Evolutionary conservation across 2,113 vertebrate species (phyloP).

Genomic region (Tetrax tetrax): DNA sequence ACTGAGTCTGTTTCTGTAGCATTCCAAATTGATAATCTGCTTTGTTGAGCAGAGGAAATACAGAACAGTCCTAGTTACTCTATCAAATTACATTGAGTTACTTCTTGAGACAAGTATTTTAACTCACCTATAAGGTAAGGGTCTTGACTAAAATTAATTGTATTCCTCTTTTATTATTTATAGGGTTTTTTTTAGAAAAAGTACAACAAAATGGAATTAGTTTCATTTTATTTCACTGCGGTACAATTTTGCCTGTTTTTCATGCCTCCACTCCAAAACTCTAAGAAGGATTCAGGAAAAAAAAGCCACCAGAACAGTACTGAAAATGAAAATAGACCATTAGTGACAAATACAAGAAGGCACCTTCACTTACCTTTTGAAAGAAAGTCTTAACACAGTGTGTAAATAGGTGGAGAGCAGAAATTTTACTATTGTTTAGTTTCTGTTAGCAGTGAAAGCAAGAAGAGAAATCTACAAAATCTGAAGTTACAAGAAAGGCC

Average conservation of each 20-base stretch:
- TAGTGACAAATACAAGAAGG: neutral
- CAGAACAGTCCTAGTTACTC: neutral
- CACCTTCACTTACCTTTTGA: neutral
- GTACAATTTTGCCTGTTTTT: neutral
- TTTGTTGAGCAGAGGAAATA: neutral
- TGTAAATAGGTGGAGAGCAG: neutral
- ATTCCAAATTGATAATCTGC: neutral
- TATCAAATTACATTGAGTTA: neutral
- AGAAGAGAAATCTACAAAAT: neutral
- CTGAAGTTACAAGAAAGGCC: neutral
- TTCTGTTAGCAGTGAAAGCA: neutral
- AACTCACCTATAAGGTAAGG: neutral
- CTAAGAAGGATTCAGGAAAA: neutral
- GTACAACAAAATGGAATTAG: neutral
- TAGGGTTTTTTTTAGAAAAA: neutral
- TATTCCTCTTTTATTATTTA: neutral
- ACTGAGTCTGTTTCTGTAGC: neutral
- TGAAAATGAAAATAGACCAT: neutral
- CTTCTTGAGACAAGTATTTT: too few relatives aligned
- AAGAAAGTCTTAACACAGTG: neutral
- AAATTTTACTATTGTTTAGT: neutral
- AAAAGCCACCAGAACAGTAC: neutral
- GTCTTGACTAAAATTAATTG: neutral
- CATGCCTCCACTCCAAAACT: neutral
- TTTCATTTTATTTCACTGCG: neutral